These are phyloP conservation scores for Tetramorium bicarinatum DNA, from an alignment of 2,888 invertebrate species.

Conservation along the genomic window DNA sequence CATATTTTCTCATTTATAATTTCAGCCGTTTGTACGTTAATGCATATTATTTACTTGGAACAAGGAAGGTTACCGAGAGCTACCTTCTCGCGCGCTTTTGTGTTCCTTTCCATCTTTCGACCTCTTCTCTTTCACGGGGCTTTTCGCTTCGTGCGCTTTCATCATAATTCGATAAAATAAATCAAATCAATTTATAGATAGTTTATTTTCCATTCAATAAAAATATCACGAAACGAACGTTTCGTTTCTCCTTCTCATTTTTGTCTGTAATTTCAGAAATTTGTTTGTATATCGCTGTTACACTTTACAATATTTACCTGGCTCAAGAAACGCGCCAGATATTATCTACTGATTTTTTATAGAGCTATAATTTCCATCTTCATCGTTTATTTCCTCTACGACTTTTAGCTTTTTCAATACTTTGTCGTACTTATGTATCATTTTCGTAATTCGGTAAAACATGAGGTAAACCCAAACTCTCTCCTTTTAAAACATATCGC, in stretches of 20 bases:
- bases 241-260: not conserved
- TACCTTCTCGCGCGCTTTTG: constrained; percentile 64
- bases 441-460: constrained; percentile 21
- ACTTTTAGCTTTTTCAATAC: constrained; percentile 29
- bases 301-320: constrained; percentile 63
- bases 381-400: not conserved
- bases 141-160: constrained; percentile 13
- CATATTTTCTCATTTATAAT: constrained; percentile 61
- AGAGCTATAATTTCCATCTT: not conserved
- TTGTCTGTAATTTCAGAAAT: constrained; percentile 61
- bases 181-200: not conserved
- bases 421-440: not conserved
- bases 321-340: constrained; percentile 57
- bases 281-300: constrained; percentile 43
- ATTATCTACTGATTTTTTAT: constrained; percentile 49
- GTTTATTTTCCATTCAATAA: not conserved
- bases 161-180: not conserved
- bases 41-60: constrained; percentile 69
- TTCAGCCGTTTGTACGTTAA: constrained; percentile 67
- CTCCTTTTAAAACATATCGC: constrained; percentile 50
- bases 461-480: constrained; percentile 52
- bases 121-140: not conserved
- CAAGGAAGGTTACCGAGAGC: constrained; percentile 61
- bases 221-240: not conserved
- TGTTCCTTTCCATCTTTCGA: not conserved